Conservation (phyloP, 2,888 invertebrate species). For the Sipunculus nudus region DNA sequence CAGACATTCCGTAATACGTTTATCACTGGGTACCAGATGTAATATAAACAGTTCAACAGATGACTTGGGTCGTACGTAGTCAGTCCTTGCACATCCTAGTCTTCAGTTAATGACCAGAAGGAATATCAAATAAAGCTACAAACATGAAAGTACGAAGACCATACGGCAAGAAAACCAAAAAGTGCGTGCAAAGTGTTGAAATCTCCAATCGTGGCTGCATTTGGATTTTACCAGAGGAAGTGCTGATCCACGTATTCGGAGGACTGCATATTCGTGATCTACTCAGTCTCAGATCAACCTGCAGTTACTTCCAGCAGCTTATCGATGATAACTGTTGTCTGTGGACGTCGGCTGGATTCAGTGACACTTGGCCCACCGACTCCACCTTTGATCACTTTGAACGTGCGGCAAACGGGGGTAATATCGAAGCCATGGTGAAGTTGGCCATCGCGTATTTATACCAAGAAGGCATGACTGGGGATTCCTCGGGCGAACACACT, state of each 20-base stretch:
- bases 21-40: too few relatives aligned
- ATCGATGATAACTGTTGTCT: slow-evolving; percentile 48
- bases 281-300: slow-evolving; percentile 44
- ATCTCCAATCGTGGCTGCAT: too few relatives aligned
- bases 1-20: too few relatives aligned
- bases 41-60: too few relatives aligned
- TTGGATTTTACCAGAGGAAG: slow-evolving; percentile 60
- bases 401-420: slow-evolving; percentile 56
- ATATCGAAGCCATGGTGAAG: slow-evolving; percentile 61
- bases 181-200: too few relatives aligned
- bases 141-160: too few relatives aligned
- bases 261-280: slow-evolving; percentile 57
- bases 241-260: slow-evolving; percentile 51
- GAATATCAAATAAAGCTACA: too few relatives aligned
- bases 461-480: slow-evolving; percentile 60
- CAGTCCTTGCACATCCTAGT: too few relatives aligned
- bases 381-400: slow-evolving; percentile 53
- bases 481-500: slow-evolving; percentile 48
- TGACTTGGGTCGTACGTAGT: too few relatives aligned
- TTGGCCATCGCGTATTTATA: slow-evolving; percentile 63
- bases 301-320: slow-evolving; percentile 50
- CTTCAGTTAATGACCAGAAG: too few relatives aligned
- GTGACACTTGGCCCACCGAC: slow-evolving; percentile 55
- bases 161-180: too few relatives aligned
- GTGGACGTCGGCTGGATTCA: slow-evolving; percentile 54